Conservation (phyloP, 1,140 invertebrate species). For the Drosophila bifasciata region DNA sequence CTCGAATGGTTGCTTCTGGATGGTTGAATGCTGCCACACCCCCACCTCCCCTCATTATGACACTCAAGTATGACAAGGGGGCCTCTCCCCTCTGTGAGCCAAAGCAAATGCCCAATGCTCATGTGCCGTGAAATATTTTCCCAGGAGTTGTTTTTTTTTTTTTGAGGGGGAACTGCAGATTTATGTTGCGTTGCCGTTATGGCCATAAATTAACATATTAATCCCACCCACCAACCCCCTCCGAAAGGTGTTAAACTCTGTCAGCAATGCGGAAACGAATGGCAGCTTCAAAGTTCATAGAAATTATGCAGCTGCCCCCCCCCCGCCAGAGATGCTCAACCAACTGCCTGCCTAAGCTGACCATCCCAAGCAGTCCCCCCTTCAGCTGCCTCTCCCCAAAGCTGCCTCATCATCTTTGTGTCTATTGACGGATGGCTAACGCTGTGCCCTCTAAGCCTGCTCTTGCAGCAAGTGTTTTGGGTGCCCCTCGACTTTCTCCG, state of each 20-base stretch:
- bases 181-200: conserved; percentile 44
- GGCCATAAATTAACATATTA: conserved; percentile 59
- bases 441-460: conserved; percentile 5
- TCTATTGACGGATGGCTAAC: background rate
- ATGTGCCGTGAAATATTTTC: conserved; percentile 27
- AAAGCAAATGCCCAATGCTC: conserved; percentile 6
- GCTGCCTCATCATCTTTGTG: conserved; percentile 10
- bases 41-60: conserved; percentile 36
- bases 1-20: background rate
- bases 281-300: conserved; percentile 7
- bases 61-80: conserved; percentile 35
- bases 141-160: conserved; percentile 2
- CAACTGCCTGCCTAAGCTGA: too few species aligned
- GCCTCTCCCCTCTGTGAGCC: too few species aligned
- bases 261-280: conserved; percentile 33
- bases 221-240: conserved; percentile 2
- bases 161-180: conserved; percentile 33
- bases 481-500: conserved; percentile 51
- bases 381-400: background rate
- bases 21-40: too few species aligned
- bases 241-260: conserved; percentile 32
- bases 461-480: conserved; percentile 27
- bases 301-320: conserved; percentile 24
- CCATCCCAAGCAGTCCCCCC: too few species aligned
- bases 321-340: too few species aligned